These are phyloP conservation scores for Montipora capricornis DNA, from an alignment of 64 coral and sea anemone genomes.

Conservation along the genomic window DNA sequence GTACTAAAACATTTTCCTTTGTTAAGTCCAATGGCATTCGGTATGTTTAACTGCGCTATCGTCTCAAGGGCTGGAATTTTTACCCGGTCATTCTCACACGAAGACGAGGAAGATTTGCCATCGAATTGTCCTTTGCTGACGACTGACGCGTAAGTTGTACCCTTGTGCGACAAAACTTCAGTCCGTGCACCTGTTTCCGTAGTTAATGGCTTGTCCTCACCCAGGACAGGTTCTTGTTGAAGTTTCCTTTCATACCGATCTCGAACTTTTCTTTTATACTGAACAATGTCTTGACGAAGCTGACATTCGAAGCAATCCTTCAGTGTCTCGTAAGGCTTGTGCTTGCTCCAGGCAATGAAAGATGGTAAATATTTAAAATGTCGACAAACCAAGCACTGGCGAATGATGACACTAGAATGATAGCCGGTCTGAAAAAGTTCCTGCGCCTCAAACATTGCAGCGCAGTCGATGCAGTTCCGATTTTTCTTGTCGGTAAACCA, in stretches of 20 bases:
- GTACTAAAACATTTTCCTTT: conserved; percentile 34
- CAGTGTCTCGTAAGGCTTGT: conserved; percentile 34
- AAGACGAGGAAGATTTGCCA: conserved; percentile 9
- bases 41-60: background rate
- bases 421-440: conserved; percentile 77
- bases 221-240: conserved; percentile 87
- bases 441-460: conserved; percentile 71
- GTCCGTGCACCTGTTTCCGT: conserved; percentile 57
- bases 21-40: background rate
- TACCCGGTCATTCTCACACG: background rate
- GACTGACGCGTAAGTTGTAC: conserved; percentile 80
- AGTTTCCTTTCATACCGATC: conserved; percentile 85
- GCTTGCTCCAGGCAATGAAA: conserved; percentile 77
- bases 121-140: conserved; percentile 81
- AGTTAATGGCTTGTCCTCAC: conserved; percentile 38
- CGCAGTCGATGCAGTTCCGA: conserved; percentile 91
- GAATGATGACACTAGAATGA: conserved; percentile 77
- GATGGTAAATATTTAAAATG: conserved; percentile 96
- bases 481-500: conserved; percentile 85
- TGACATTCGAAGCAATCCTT: conserved; percentile 87
- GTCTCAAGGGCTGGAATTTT: background rate
- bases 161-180: conserved; percentile 13
- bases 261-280: conserved; percentile 86
- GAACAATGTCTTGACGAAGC: conserved; percentile 78
- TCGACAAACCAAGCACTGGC: conserved; percentile 89